Evolutionary conservation across 2,113 vertebrate species (phyloP).

Genomic region (Pterocles burchelli): DNA sequence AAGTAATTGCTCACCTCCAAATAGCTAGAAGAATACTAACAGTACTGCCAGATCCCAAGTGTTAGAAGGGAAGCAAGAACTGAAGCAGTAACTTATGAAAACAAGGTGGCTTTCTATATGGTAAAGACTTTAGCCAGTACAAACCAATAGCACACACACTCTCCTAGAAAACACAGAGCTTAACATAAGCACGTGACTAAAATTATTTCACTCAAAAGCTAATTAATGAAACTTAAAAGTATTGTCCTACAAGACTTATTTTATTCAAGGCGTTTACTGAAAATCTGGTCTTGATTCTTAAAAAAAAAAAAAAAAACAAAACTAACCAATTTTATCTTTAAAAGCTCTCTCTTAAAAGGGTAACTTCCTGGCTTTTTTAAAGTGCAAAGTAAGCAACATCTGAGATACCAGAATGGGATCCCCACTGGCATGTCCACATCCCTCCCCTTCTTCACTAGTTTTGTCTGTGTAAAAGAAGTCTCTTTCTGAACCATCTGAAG

Average conservation of each 20-base stretch:
- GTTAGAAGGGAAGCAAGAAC: not conserved
- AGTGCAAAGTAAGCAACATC: not conserved
- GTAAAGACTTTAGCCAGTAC: not conserved
- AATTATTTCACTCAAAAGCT: not conserved
- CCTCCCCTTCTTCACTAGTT: not conserved
- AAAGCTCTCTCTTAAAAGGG: not conserved
- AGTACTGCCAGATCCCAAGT: not conserved
- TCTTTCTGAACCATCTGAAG: not conserved
- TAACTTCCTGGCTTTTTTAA: not conserved
- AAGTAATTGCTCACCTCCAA: not conserved
- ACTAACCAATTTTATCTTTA: not conserved
- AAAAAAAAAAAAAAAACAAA: not conserved
- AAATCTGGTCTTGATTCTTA: not conserved
- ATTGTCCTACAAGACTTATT: not conserved
- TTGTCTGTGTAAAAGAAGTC: not conserved
- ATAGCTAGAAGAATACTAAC: not conserved
- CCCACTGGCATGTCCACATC: not conserved
- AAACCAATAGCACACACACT: not conserved
- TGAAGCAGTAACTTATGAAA: not conserved
- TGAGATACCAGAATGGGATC: not conserved
- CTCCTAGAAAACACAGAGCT: not conserved
- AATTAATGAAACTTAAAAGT: not conserved
- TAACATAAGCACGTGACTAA: not conserved
- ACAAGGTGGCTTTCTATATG: not conserved
- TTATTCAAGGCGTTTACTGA: not conserved